Evolutionary conservation across 2,888 invertebrate species (phyloP), one percentile per base, ranked within the genome.

Genomic region (Lapara coniferarum): DNA sequence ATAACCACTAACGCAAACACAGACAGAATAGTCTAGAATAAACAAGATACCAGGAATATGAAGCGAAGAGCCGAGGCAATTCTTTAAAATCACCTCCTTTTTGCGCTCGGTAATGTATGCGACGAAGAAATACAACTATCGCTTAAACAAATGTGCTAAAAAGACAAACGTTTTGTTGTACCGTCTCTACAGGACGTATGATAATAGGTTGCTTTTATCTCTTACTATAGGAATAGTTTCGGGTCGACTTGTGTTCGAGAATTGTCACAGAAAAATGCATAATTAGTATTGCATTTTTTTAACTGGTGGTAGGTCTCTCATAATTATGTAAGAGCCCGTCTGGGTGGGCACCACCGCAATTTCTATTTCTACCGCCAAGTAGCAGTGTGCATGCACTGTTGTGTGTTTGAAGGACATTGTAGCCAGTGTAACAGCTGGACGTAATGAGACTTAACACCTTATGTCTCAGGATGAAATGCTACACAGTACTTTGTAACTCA

Each of bases 91-190:
- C 72, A 67, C 63, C 51, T 53, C 77, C 78, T 82, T 85, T 85
- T 86, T 83, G 78, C 80, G 77, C 84, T 81, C 79, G 78, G 81
- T 88, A 88, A 89, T 89, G 86, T 84, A 85, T 82, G 85, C 85
- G 85, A 81, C 87, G 84, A 85, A 88, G 88, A 91, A 90, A 91
- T 88, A 91, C 88, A 88, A 89, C 86, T 87, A 89, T 88, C 87
- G 83, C 82, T 90, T 87, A 89, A 87, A 93, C 89, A 92, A 93
- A 93, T 93, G 92, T 89, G 92, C 89, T 91, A 92, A 92, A 92
- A 93, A 92, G 92, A 93, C 92, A 89, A 93, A 93, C 92, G 91
- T 85, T 90, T 87, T 87, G 90, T 88, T 87, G 86, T 85, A 77
- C 81, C 75, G 75, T 73, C 84, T 85, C 88, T 83, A 80, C 78